Evolutionary conservation across 2,113 vertebrate genomes (phyloP), one percentile per base, ranked within the genome.

Genomic region (Campylomormyrus numenius): DNA sequence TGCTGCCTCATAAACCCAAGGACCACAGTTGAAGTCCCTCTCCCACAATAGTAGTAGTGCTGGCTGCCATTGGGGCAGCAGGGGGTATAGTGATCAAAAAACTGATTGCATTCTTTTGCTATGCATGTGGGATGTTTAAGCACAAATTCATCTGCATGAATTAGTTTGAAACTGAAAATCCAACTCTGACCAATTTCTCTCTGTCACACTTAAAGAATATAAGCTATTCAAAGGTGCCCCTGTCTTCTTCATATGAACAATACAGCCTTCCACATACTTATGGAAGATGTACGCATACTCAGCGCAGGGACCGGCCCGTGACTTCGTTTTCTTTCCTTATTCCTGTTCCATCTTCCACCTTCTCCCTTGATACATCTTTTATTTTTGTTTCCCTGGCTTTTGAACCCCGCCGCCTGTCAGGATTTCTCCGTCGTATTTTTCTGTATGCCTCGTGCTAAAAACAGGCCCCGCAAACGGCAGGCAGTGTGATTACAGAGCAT

Each of bases 401-500:
- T 50, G 48, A 27, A 5, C 11, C 9, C 31, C 11, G 35, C 42
- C 35, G 8, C 87, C 39, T 19, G 52, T 46, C 42, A 77, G 62
- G 74, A 19, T 90, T 48, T 53, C 31, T 90, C 53, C 3, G 7
- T 88, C 9, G n/a, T 89, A 86, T 86, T 88, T 85, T 17, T 48
- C 45, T 39, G 45, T 87, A n/a, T 90, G 42, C 53, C 19, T 87
- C 7, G 45, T 66, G 90, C 90, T 91, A 91, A 90, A 94, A 93
- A 92, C 92, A 92, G 74, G 90, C 24, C 19, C 89, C 58, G 74
- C 89, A 80, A 5, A 80, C 52, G 66, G 56, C 86, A 88, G 77
- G 21, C 45, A 31, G 70, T 84, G 49, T 89, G 56, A 89, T 89
- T 66, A 62, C 50, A 58, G 19, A 24, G 50, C 52, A 5, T 39